phyloP scores from a whole-genome alignment of 2,888 invertebrate species.

The Hypolimnas misippus region DNA sequence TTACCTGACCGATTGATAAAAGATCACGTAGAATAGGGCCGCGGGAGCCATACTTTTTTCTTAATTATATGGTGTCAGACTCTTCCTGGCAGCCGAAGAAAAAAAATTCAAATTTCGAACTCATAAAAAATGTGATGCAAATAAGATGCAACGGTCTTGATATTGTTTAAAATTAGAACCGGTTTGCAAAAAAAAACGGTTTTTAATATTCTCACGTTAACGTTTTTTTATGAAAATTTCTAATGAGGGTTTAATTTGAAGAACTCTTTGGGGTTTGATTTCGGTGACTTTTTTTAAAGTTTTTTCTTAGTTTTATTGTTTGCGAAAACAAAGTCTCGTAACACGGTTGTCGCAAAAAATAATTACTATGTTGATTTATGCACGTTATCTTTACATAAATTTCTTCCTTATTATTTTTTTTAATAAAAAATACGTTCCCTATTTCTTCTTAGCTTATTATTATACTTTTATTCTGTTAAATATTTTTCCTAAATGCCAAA shows the following conservation, averaged over 20 bases:
- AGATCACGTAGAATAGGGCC: constrained; percentile 59
- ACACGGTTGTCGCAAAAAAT: constrained; percentile 81
- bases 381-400: constrained; percentile 48
- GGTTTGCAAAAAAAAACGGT: constrained; percentile 59
- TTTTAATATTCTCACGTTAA: constrained; percentile 83
- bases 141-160: constrained; percentile 73
- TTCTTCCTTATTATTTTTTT: constrained; percentile 29
- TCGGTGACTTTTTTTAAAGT: constrained; percentile 48
- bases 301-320: constrained; percentile 70
- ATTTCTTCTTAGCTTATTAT: background rate
- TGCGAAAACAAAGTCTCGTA: constrained; percentile 80
- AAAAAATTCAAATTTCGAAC: constrained; percentile 52
- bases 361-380: constrained; percentile 79
- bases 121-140: constrained; percentile 64
- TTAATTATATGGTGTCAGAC: constrained; percentile 73
- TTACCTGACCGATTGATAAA: constrained; percentile 80
- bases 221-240: constrained; percentile 67
- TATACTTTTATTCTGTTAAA: background rate
- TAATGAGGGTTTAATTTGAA: constrained; percentile 83
- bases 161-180: constrained; percentile 48
- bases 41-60: constrained; percentile 64
- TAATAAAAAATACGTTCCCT: constrained; percentile 6
- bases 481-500: background rate
- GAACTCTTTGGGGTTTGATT: constrained; percentile 83
- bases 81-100: constrained; percentile 43